phyloP scores from a whole-genome alignment of 2,888 invertebrate species.

The Andrena dorsata region DNA sequence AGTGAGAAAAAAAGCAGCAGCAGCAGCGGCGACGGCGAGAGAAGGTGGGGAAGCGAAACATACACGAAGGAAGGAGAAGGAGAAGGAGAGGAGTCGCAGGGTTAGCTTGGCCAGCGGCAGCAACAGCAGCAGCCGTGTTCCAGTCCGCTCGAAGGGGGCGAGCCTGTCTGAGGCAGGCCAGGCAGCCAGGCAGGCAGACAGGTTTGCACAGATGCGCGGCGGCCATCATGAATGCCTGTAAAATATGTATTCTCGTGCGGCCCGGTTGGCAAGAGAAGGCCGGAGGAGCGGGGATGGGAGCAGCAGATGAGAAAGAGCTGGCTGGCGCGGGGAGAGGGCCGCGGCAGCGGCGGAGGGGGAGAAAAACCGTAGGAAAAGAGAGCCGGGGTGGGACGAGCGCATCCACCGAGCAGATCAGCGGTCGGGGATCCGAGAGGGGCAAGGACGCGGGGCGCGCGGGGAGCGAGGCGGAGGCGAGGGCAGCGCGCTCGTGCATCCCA shows the following conservation, averaged over 20 bases:
- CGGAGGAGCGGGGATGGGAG: constrained; percentile 50
- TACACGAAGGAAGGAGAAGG: neutral
- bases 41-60: neutral
- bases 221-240: constrained; percentile 85
- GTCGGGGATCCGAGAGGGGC: constrained; percentile 6
- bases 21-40: neutral
- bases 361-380: constrained; percentile 77
- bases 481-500: constrained; percentile 67
- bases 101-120: constrained; percentile 59
- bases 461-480: constrained; percentile 40
- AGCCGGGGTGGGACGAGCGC: constrained; percentile 58
- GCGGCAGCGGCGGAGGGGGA: constrained; percentile 53
- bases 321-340: constrained; percentile 61
- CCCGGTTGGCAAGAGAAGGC: constrained; percentile 67
- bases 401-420: constrained; percentile 43
- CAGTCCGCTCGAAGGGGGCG: constrained; percentile 67
- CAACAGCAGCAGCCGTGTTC: constrained; percentile 48
- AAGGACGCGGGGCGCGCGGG: constrained; percentile 37
- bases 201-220: constrained; percentile 85
- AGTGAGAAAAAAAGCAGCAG: neutral
- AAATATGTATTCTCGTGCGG: constrained; percentile 84
- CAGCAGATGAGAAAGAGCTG: constrained; percentile 65
- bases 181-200: constrained; percentile 77
- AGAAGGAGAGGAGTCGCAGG: constrained; percentile 38
- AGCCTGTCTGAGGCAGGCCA: constrained; percentile 71